Conservation (phyloP, 2,888 invertebrate species). For the Sussaba pulchella region DNA sequence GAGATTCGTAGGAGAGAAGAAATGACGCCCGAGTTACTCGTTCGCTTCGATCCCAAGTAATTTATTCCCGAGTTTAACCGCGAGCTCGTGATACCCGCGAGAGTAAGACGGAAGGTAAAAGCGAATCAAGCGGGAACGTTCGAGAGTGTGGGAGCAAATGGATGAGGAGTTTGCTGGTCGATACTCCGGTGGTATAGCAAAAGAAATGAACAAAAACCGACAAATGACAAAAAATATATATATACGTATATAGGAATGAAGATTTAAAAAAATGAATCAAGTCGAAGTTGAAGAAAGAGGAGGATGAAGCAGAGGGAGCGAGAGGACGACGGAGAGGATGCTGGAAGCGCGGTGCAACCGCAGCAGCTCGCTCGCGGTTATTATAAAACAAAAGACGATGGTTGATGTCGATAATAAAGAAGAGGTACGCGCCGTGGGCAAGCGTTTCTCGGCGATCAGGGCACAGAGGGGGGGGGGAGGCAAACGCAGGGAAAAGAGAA, state of each 20-base stretch:
- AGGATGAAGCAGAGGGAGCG: constrained; percentile 38
- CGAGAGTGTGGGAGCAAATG: too few species aligned
- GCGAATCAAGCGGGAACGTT: constrained; percentile 52
- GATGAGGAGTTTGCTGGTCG: too few species aligned
- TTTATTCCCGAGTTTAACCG: constrained; percentile 75
- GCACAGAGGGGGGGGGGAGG: constrained; percentile 22
- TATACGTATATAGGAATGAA: too few species aligned
- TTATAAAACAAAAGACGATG: constrained; percentile 83
- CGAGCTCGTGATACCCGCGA: constrained; percentile 35
- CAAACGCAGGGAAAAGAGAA: constrained; percentile 33
- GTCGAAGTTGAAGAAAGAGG: constrained; percentile 37
- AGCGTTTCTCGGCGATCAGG: constrained; percentile 53
- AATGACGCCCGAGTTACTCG: constrained; percentile 63
- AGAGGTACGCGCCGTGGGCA: constrained; percentile 77
- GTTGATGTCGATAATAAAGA: constrained; percentile 83
- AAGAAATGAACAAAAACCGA: constrained; percentile 37
- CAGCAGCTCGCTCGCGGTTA: constrained; percentile 76
- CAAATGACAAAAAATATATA: neutral
- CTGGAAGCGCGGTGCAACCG: constrained; percentile 62
- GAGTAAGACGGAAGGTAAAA: constrained; percentile 46
- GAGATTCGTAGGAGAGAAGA: constrained; percentile 46
- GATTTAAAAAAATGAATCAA: constrained; percentile 41
- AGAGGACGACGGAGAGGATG: constrained; percentile 68
- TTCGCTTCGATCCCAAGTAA: constrained; percentile 62
- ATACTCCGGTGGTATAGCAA: too few species aligned